Evolutionary conservation across 2,888 invertebrate genomes (phyloP), one percentile per base, ranked within the genome.

Genomic region (Amphipyra tragopoginis): DNA sequence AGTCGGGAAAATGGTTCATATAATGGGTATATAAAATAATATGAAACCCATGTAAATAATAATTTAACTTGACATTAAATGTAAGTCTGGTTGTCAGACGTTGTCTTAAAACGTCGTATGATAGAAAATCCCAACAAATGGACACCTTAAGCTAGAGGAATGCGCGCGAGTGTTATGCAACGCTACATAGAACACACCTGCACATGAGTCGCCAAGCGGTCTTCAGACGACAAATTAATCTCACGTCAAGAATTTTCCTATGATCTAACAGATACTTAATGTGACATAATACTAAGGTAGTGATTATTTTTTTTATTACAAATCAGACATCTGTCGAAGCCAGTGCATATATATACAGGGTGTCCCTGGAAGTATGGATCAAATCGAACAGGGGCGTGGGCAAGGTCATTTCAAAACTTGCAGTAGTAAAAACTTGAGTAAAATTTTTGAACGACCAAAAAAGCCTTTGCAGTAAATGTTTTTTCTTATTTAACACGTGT

Each of bases 141-240:
- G 52, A 42, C 64, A 75, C 65, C 60, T 54, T 77, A 75, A 72
- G 63, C 50, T 33, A 14, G 11, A 67, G 86, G 89, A 88, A 89
- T 90, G 90, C 82, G 82, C 77, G 55, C 55, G 72, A 82, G 78
- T 79, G 77, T 87, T 87, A 87, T 86, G 90, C 87, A 91, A 92
- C 80, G 69, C 60, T 75, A 70, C 59, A 53, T 45, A 53, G 38
- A 50, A 70, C 85, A 83, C 91, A 90, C 91, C 85, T 84, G 88
- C 83, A 86, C 84, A 77, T 76, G 83, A 87, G 90, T 81, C 88
- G 93, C 90, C 92, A 90, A 85, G 90, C 92, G 80, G 90, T 92
- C 92, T 92, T 91, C 86, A 77, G 74, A 74, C 76, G 76, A 79
- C 88, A 84, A 21, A 91, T 90, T 90, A 90, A 88, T 88, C 82